Conservation (phyloP, 2,888 invertebrate genomes). For the Drosophila melanosoma region DNA sequence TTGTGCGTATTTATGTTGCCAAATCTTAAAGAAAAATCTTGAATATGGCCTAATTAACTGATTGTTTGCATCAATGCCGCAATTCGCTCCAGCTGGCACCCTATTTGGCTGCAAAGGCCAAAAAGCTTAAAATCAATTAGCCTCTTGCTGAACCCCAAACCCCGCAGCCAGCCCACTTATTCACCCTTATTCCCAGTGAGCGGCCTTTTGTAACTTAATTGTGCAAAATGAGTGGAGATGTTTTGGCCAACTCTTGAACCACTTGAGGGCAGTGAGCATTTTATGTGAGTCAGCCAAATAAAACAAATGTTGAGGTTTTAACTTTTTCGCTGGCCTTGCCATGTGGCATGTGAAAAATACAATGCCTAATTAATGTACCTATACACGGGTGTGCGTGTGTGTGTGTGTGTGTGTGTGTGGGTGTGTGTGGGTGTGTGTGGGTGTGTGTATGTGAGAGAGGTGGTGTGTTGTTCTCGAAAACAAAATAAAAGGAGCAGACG, state of each 20-base stretch:
- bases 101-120: constrained; percentile 44
- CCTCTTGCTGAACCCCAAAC: constrained; percentile 57
- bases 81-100: constrained; percentile 41
- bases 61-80: constrained; percentile 44
- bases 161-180: not conserved
- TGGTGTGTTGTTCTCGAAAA: constrained; percentile 10
- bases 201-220: constrained; percentile 59
- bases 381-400: constrained; percentile 16
- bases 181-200: not conserved
- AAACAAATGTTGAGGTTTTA: constrained; percentile 64
- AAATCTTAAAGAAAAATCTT: constrained; percentile 26
- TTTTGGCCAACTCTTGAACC: constrained; percentile 24
- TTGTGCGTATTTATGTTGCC: constrained; percentile 8
- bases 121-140: constrained; percentile 73
- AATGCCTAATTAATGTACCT: constrained; percentile 73
- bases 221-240: constrained; percentile 57
- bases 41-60: constrained; percentile 37
- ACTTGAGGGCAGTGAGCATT: constrained; percentile 49
- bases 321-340: constrained; percentile 43
- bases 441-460: not conserved
- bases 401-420: not conserved
- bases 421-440: too few species aligned
- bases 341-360: constrained; percentile 57
- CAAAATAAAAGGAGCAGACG: constrained; percentile 50
- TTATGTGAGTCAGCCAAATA: constrained; percentile 66